Evolutionary conservation across 2,888 invertebrate species (phyloP), one percentile per base, ranked within the genome.

Genomic region (Mayetiola destructor): DNA sequence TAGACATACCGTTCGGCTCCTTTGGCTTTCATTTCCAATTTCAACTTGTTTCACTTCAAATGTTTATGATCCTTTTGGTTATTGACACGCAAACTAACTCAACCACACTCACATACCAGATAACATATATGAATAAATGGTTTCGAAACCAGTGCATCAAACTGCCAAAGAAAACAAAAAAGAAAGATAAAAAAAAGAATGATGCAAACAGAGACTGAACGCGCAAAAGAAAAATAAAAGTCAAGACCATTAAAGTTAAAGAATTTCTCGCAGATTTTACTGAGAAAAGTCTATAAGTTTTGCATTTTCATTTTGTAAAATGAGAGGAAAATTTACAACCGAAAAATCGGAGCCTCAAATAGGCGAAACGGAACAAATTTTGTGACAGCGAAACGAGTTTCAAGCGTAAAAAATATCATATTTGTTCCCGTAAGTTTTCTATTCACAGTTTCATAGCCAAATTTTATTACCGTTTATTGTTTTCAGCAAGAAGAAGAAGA

Each of bases 401-500:
- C 21, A 48, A 48, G 48, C 48, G 48, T 48, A 48, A 48, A 48
- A 48, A 48, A 27, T 48, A 27, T 48, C n/a, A n/a, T n/a, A n/a
- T n/a, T n/a, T n/a, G n/a, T n/a, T n/a, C n/a, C n/a, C n/a, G n/a
- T n/a, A n/a, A n/a, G n/a, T n/a, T n/a, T n/a, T n/a, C n/a, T n/a
- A n/a, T n/a, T n/a, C n/a, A n/a, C n/a, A n/a, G n/a, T n/a, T n/a
- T n/a, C n/a, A n/a, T n/a, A n/a, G n/a, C n/a, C n/a, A n/a, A n/a
- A n/a, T n/a, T n/a, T n/a, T n/a, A n/a, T n/a, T n/a, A n/a, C n/a
- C n/a, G n/a, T n/a, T n/a, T n/a, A n/a, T n/a, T n/a, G n/a, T n/a
- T n/a, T n/a, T n/a, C n/a, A n/a, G n/a, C n/a, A n/a, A n/a, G n/a
- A n/a, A n/a, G n/a, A n/a, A n/a, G n/a, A n/a, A n/a, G n/a, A n/a